These are phyloP conservation scores for Drosophila gaucha DNA, from an alignment of 2,888 invertebrate genomes.

Conservation along the genomic window DNA sequence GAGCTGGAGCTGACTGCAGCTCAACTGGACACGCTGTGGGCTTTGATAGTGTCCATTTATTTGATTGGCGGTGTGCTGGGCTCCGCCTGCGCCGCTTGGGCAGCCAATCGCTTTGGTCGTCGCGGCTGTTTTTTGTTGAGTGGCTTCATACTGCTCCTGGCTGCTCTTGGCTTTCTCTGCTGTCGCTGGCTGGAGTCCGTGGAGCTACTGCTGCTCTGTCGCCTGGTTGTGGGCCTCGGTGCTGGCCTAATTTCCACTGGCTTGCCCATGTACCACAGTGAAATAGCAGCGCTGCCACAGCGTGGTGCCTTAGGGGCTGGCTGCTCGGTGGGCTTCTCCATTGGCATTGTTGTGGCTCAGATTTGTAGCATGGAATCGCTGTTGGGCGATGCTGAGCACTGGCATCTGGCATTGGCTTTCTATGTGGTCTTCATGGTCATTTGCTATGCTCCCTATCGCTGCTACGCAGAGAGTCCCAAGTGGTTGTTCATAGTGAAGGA, in stretches of 20 bases:
- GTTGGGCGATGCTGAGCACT: conserved; percentile 87
- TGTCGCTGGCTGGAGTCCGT: conserved; percentile 89
- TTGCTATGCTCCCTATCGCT: conserved; percentile 87
- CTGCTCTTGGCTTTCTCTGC: conserved; percentile 87
- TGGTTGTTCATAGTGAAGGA: conserved; percentile 90
- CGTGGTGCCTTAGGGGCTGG: conserved; percentile 92
- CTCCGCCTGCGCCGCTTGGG: conserved; percentile 90
- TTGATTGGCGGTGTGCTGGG: conserved; percentile 95
- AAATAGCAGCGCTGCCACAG: conserved; percentile 91
- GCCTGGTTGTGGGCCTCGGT: conserved; percentile 91
- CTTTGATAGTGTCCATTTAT: conserved; percentile 93
- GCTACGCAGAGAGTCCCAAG: conserved; percentile 95
- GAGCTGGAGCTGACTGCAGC: conserved; percentile 84
- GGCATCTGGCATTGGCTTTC: conserved; percentile 91
- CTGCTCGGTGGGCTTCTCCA: conserved; percentile 86
- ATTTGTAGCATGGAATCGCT: conserved; percentile 78
- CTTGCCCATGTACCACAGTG: conserved; percentile 95
- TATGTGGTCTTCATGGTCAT: conserved; percentile 89
- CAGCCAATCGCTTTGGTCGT: conserved; percentile 89
- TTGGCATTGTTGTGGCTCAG: conserved; percentile 82
- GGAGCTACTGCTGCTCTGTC: conserved; percentile 91
- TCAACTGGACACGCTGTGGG: conserved; percentile 89
- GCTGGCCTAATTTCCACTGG: conserved; percentile 93
- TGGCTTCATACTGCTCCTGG: conserved; percentile 40
- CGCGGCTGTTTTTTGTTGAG: conserved; percentile 56